Evolutionary conservation across 2,888 invertebrate species (phyloP).

Genomic region (Hydraecia micacea): DNA sequence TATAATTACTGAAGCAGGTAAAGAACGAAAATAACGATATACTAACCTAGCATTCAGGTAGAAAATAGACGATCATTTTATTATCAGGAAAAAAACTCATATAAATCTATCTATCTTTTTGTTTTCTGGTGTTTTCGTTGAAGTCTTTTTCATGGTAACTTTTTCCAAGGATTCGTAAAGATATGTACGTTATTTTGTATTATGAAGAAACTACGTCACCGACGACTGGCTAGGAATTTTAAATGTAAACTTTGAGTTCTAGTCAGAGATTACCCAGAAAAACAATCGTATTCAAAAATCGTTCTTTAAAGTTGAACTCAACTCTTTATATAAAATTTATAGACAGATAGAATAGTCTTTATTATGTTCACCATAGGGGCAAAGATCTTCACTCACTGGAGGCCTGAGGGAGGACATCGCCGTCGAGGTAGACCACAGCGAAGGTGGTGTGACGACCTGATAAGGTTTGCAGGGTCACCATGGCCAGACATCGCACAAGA

Average conservation of each 20-base stretch:
- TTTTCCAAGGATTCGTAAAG: constrained; percentile 1
- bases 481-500: background rate
- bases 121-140: constrained; percentile 15
- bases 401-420: too few species aligned
- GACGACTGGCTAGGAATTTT: background rate
- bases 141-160: constrained; percentile 31
- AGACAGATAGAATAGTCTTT: too few species aligned
- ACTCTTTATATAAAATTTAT: background rate
- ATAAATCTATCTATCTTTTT: background rate
- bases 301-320: constrained; percentile 9
- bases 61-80: background rate
- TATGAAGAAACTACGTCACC: background rate
- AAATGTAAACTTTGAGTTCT: constrained; percentile 1
- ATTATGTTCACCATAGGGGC: too few species aligned
- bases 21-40: too few species aligned
- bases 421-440: too few species aligned
- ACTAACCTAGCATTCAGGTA: background rate
- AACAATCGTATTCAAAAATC: background rate
- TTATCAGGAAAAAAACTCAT: background rate
- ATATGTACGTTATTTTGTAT: background rate
- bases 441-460: too few species aligned
- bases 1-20: background rate
- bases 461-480: background rate
- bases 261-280: background rate
- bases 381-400: too few species aligned